Evolutionary conservation across 1,140 invertebrate species (phyloP).

Genomic region (Dufourea novaeangliae): DNA sequence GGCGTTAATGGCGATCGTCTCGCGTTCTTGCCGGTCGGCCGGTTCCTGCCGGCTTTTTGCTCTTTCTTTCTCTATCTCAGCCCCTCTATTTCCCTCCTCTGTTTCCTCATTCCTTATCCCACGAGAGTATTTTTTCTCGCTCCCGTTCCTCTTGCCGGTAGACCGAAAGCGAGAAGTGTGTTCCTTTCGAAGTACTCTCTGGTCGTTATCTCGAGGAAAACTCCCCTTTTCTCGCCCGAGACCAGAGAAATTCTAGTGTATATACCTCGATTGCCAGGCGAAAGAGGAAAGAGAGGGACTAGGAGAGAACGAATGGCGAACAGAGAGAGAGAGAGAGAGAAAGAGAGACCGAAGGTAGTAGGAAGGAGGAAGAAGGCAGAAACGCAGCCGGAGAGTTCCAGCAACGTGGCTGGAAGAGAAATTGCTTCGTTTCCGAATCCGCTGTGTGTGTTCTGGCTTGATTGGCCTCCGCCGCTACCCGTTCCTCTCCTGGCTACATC

Average conservation of each 20-base stretch:
- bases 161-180: conserved; percentile 46
- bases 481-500: conserved; percentile 44
- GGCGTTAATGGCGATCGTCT: conserved; percentile 68
- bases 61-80: not conserved
- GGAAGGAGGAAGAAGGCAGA: conserved; percentile 35
- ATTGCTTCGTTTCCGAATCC: conserved; percentile 74
- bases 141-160: not conserved
- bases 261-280: conserved; percentile 51
- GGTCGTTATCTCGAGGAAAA: conserved; percentile 66
- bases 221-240: conserved; percentile 61
- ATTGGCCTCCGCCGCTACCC: conserved; percentile 61
- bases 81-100: not conserved
- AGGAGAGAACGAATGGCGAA: conserved; percentile 17
- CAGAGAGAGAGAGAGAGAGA: conserved; percentile 6
- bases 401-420: conserved; percentile 74
- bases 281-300: conserved; percentile 20
- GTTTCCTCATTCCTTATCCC: not conserved
- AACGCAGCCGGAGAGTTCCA: conserved; percentile 54
- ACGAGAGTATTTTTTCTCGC: conserved; percentile 3
- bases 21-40: conserved; percentile 66
- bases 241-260: conserved; percentile 59
- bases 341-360: not conserved
- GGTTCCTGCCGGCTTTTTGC: conserved; percentile 48
- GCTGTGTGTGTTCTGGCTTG: conserved; percentile 70
- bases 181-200: conserved; percentile 52